Conservation (phyloP, 2,888 invertebrate genomes). For the Tenthredo scrophulariae region DNA sequence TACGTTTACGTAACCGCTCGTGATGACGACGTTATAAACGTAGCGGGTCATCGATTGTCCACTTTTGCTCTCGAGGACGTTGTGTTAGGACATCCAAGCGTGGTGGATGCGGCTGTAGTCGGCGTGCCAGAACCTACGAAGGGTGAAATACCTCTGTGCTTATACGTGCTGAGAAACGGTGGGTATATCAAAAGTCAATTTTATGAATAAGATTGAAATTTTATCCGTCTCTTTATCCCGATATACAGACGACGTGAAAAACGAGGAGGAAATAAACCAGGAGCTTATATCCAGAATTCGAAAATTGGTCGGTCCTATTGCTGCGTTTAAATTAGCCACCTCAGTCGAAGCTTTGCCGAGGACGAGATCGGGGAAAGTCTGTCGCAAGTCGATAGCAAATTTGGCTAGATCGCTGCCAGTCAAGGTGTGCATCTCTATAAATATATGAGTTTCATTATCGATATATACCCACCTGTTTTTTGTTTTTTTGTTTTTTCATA, state of each 20-base stretch:
- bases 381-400: slow-evolving; percentile 91
- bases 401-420: slow-evolving; percentile 90
- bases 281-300: slow-evolving; percentile 83
- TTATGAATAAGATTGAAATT: background rate
- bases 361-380: slow-evolving; percentile 92
- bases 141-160: slow-evolving; percentile 93
- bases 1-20: slow-evolving; percentile 94
- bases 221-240: background rate
- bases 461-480: background rate
- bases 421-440: slow-evolving; percentile 79
- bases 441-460: background rate
- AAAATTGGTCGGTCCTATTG: slow-evolving; percentile 90
- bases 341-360: slow-evolving; percentile 91
- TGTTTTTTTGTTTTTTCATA: background rate
- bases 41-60: slow-evolving; percentile 94
- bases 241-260: slow-evolving; percentile 78
- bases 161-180: slow-evolving; percentile 89
- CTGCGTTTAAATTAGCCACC: slow-evolving; percentile 90
- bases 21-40: slow-evolving; percentile 97
- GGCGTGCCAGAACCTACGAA: slow-evolving; percentile 94
- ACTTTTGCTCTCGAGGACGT: slow-evolving; percentile 95
- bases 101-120: slow-evolving; percentile 93
- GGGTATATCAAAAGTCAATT: slow-evolving; percentile 44
- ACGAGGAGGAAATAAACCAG: slow-evolving; percentile 80
- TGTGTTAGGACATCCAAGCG: slow-evolving; percentile 90